phyloP scores from a whole-genome alignment of 2,797 vertebrate species.

The Epinephelus awoara region DNA sequence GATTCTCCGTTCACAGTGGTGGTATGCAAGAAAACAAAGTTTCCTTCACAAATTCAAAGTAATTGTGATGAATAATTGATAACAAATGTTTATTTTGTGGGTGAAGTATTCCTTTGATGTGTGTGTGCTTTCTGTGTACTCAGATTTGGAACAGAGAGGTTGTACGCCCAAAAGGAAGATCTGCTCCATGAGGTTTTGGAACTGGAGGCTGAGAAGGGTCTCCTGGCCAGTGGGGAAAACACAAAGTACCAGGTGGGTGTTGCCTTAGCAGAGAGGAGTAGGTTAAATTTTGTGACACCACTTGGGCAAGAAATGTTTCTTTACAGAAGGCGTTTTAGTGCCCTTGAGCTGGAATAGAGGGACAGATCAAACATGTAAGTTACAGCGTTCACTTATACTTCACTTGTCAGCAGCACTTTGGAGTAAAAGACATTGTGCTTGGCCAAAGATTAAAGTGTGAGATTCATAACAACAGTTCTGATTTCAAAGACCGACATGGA shows the following conservation, averaged over 20 bases:
- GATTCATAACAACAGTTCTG: neutral
- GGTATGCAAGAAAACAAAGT: too few relatives aligned
- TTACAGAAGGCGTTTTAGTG: neutral
- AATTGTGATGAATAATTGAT: too few relatives aligned
- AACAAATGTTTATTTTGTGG: too few relatives aligned
- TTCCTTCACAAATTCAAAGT: too few relatives aligned
- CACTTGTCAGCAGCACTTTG: neutral
- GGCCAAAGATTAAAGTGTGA: neutral
- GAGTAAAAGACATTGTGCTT: neutral
- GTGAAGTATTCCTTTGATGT: neutral
- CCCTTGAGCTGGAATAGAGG: neutral
- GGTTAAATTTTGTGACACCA: neutral
- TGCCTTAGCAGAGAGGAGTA: neutral
- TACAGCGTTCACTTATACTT: neutral
- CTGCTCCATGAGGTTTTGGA: constrained; percentile 87
- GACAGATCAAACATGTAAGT: neutral
- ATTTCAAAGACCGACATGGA: neutral
- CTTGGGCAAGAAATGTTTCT: neutral
- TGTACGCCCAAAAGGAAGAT: constrained; percentile 88
- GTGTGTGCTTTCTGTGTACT: constrained; percentile 19
- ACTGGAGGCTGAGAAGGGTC: constrained; percentile 86
- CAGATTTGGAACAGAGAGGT: constrained; percentile 87
- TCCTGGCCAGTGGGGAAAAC: constrained; percentile 74
- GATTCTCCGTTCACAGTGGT: too few relatives aligned
- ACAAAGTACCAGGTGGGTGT: constrained; percentile 78